A percentile compares a stretch with the other conserved stretches of the same genome.
Conservation (phyloP, 1,140 invertebrate genomes). For the Macrotrachela quadricornifera region DNA sequence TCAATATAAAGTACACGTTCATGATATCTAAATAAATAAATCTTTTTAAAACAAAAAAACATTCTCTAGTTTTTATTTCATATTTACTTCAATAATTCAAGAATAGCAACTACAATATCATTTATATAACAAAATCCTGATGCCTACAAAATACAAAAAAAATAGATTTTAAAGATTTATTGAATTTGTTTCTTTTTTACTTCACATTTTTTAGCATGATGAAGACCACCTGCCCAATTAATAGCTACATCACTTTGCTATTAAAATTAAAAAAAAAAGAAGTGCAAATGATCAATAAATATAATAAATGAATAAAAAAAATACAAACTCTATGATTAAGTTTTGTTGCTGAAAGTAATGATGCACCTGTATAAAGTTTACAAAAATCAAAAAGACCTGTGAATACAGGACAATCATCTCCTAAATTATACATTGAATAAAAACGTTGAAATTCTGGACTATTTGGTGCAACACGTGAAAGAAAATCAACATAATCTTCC, state of each 20-base stretch:
- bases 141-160: no score
- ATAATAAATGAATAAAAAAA: background rate
- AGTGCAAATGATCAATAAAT: background rate
- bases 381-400: constrained; percentile 17
- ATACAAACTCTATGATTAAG: constrained; percentile 52
- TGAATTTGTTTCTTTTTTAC: no score
- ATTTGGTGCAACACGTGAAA: constrained; percentile 22
- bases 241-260: constrained; percentile 62
- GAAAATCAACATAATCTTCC: constrained; percentile 90
- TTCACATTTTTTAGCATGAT: constrained; percentile 82
- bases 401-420: constrained; percentile 14
- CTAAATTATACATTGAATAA: background rate
- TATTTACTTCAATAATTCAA: constrained; percentile 45
- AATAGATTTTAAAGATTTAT: no score
- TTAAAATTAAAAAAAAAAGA: background rate
- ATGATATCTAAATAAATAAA: constrained; percentile 17
- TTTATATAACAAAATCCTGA: constrained; percentile 93
- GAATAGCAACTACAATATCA: constrained; percentile 78
- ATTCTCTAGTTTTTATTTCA: background rate
- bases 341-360: constrained; percentile 62
- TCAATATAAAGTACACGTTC: constrained; percentile 33
- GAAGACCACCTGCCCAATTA: constrained; percentile 90
- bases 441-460: background rate
- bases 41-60: background rate
- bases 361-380: constrained; percentile 85